Evolutionary conservation across 2,113 vertebrate species (phyloP), one percentile per base, ranked within the genome.

Genomic region (Cisticola juncidis): DNA sequence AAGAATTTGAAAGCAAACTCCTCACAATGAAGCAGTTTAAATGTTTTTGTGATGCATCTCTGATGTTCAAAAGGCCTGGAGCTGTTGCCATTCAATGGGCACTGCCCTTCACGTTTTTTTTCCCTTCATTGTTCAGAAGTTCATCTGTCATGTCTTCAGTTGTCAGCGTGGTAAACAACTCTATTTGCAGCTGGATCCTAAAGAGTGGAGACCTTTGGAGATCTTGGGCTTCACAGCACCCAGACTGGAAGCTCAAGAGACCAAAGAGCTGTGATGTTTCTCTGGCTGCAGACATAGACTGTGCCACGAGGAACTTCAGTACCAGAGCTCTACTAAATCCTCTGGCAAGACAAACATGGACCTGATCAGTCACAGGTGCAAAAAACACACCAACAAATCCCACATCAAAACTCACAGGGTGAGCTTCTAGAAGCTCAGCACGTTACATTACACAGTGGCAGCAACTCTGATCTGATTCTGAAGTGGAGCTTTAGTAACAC

Each of bases 81-180:
- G 91, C 94, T 65, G 88, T 36, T 31, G 62, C 38, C 74, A 82
- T 73, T 90, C 42, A 85, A 65, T 0, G 10, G 78, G 50, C 66
- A 80, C 56, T 65, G 66, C 73, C 45, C 86, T 69, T 20, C 57
- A 40, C 22, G 13, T 38, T 79, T 70, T 79, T 80, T 66, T 61
- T 3, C 14, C 24, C 64, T 82, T 82, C 66, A 92, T 88, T 97
- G 90, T 96, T 96, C 87, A 70, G 38, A 88, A 95, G 78, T 77
- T 82, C 66, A 85, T 88, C 64, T 80, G 48, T 88, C 87, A 82
- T 73, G 10, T 77, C 58, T 26, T 66, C 71, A 86, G 36, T 19
- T 90, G 57, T 86, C 70, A 69, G 0, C 7, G 14, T 70, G 4
- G 9, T 56, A 94, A 93, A 73, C 28, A 65, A 35, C 28, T 53